Conservation (phyloP, 2,888 invertebrate species). For the Scelioninae gen. 1 region DNA sequence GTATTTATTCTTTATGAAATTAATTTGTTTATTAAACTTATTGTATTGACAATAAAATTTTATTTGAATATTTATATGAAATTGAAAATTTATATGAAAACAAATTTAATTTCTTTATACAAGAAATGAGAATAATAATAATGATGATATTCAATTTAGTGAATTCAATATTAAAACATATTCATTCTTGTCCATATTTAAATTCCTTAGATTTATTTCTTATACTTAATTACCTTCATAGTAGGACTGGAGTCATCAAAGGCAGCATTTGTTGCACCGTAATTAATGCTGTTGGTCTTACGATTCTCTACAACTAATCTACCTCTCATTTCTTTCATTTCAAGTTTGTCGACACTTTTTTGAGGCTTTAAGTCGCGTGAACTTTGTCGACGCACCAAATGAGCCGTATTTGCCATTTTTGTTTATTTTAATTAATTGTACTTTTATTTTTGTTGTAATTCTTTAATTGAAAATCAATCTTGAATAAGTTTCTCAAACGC, state of each 20-base stretch:
- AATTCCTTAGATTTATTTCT: not conserved
- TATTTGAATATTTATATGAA: not conserved
- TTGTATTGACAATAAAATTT: not conserved
- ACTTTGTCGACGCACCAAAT: constrained; percentile 94
- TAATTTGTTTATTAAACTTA: not conserved
- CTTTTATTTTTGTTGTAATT: constrained; percentile 15
- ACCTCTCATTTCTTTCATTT: constrained; percentile 93
- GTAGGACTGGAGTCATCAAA: constrained; percentile 88
- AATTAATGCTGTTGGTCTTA: constrained; percentile 86
- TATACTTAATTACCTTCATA: constrained; percentile 81
- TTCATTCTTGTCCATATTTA: too few relatives aligned
- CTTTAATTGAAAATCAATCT: constrained; percentile 72
- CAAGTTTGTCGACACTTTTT: constrained; percentile 92
- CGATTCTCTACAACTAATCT: constrained; percentile 90
- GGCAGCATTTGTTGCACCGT: constrained; percentile 94
- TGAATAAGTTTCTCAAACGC: constrained; percentile 72
- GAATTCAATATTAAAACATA: too few relatives aligned
- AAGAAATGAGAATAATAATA: too few relatives aligned
- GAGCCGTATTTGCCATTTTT: constrained; percentile 95
- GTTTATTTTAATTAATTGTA: constrained; percentile 44
- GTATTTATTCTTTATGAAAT: constrained; percentile 1
- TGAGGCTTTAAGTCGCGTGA: constrained; percentile 92
- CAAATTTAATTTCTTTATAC: too few relatives aligned
- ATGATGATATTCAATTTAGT: too few relatives aligned
- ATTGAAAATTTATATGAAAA: too few relatives aligned